Evolutionary conservation across 2,888 invertebrate species (phyloP), one percentile per base, ranked within the genome.

Genomic region (Cephus runcator): DNA sequence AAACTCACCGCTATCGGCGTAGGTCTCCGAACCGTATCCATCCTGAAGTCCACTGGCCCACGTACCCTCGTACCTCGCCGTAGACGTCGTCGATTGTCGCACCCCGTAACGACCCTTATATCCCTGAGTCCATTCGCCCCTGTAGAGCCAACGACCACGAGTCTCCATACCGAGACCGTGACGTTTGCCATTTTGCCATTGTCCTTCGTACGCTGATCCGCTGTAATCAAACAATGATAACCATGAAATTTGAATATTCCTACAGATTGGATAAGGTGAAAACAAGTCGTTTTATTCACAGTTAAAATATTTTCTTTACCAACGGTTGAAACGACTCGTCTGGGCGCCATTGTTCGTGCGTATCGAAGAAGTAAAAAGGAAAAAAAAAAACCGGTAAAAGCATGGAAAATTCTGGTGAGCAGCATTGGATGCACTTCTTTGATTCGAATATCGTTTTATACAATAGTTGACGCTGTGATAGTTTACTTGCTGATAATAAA

Each of bases 21-120:
- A 99, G 81, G 98, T 99, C 93, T 99, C 99, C 75, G 98, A 98
- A 86, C 99, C 99, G 93, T 99, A 99, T 86, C 99, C 99, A 92
- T 99, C 99, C 93, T 99, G 99, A 81, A 99, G 95, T 85, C 99
- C 99, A 88, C 97, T 97, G 85, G 99, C 98, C 99, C 99, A 99
- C 82, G 98, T 98, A 89, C 98, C 98, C 92, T 98, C 98, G 93
- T 98, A 98, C 92, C 97, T 97, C 88, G 98, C 98, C 86, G 97
- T 97, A 86, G 98, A 98, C 82, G 98, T 97, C 82, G 97, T 96
- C 89, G 98, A 98, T 92, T 98, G 98, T 79, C 99, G 94, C 77
- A 99, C 98, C 69, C 99, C 99, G 93, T 99, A 99, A 83, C 99
- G 96, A 76, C 99, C 99, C 92, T 99, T 99, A 93, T 97, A 98